Evolutionary conservation across 1,140 invertebrate species (phyloP).

Genomic region (Phortica variegata): DNA sequence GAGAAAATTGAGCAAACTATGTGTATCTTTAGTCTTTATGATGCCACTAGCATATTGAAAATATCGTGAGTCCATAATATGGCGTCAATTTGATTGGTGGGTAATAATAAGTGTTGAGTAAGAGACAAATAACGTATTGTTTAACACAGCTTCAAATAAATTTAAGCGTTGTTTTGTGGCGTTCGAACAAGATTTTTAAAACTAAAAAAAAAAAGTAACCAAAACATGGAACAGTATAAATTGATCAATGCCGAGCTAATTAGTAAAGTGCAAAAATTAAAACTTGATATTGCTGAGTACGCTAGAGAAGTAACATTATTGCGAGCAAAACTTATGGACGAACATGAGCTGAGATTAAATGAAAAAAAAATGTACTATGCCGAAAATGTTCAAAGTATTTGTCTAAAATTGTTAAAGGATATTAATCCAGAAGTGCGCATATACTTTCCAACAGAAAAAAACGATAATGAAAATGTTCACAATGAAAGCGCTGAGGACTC

Average conservation of each 20-base stretch:
- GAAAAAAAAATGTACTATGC: not conserved
- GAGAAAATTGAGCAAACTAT: too few species aligned
- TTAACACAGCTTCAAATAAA: too few species aligned
- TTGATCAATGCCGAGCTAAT: constrained; percentile 26
- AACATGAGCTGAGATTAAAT: constrained; percentile 11
- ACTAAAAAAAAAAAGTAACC: not conserved
- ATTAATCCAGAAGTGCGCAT: not conserved
- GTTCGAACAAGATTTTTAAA: too few species aligned
- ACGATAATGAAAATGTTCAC: not conserved
- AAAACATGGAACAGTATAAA: constrained; percentile 34
- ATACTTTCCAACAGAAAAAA: constrained; percentile 4
- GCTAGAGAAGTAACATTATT: constrained; percentile 5
- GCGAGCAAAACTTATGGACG: constrained; percentile 16
- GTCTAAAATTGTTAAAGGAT: constrained; percentile 10
- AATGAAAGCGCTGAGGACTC: not conserved
- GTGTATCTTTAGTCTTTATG: too few species aligned
- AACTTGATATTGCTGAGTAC: constrained; percentile 16
- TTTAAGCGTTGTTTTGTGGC: too few species aligned
- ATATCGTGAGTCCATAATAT: too few species aligned
- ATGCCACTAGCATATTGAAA: too few species aligned
- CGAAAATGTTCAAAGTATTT: too few species aligned
- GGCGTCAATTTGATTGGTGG: too few species aligned
- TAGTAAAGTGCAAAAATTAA: constrained; percentile 25
- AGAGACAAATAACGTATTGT: too few species aligned
- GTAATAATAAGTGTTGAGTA: too few species aligned